Base-by-base conservation (phyloP, 35 echinoderm and acorn worm species). In the Apostichopus parvimensis region DNA sequence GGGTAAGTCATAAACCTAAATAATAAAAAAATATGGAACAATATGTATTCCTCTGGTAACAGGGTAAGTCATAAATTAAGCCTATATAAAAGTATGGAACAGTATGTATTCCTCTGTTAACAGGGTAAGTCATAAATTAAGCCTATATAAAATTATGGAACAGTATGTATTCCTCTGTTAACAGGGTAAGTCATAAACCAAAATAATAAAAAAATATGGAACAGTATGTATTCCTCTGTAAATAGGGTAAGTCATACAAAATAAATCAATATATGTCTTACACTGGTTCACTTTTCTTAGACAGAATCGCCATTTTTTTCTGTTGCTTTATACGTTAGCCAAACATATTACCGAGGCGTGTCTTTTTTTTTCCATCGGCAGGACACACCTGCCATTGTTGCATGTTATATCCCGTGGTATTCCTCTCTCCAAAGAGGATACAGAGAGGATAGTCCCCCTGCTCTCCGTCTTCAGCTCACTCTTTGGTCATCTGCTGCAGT, bases 401-500 rank as follows among this genome's bases (percentile, higher is more conserved):
- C 94, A 95, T 73, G 91, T 93, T 45, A 87, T 98, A 90, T 95
- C 96, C 21, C 77, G 94, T 45, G 96, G 96, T 5, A 88, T 93
- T 6, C 91, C 93, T 53, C 88, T 98, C 10, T 88, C 92, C 15
- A 56, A 90, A 21, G 79, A 89, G 59, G 96, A 98, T 78, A 90
- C 87, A 22, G 53, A 75, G 25, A 58, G 94, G 18, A 98, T 98
- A 80, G 83, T 98, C 61, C 94, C 96, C 11, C 94, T 95, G 13
- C 79, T 98, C 4, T 95, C 96, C 9, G 90, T 98, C 53, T 98
- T 98, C 92, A 95, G 92, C 78, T 98, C 96, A 53, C 85, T 98
- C 26, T 98, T 98, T 91, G 87, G 94, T 89, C 96, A 98, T 87
- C 92, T 95, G 9, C 88, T 98, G 5, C 84, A 95, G 83, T 93